Conservation (phyloP, 2,797 vertebrate genomes). For the Gymnothorax javanicus region DNA sequence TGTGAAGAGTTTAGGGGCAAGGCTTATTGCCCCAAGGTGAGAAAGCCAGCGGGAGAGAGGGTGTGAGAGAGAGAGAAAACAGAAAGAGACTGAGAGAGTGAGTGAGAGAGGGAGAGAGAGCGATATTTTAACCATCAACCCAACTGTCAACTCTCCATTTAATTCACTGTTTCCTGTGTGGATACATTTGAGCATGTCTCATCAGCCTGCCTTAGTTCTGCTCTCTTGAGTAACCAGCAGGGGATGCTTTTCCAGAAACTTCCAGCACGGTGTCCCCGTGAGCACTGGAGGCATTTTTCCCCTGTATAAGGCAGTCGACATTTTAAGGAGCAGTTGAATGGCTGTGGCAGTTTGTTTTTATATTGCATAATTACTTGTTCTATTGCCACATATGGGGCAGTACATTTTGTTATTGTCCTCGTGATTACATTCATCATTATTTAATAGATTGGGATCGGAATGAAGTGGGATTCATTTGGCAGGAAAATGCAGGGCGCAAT, state of each 20-base stretch:
- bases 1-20: constrained; percentile 60
- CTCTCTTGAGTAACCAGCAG: constrained; percentile 29
- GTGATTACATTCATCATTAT: constrained; percentile 51
- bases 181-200: neutral
- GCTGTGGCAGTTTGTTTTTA: neutral
- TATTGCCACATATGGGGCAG: constrained; percentile 8
- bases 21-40: constrained; percentile 4
- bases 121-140: constrained; percentile 21
- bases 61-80: neutral
- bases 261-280: constrained; percentile 26
- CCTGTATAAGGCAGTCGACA: constrained; percentile 29
- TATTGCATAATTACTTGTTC: neutral
- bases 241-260: constrained; percentile 19
- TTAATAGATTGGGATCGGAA: constrained; percentile 65
- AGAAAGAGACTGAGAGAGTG: neutral
- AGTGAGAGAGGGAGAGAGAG: constrained; percentile 42
- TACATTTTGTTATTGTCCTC: constrained; percentile 30
- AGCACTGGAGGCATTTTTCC: constrained; percentile 39
- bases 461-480: constrained; percentile 53
- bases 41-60: neutral
- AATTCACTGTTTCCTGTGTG: constrained; percentile 20
- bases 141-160: constrained; percentile 37
- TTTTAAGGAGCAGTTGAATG: constrained; percentile 14
- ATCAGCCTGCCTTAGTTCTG: constrained; percentile 37
- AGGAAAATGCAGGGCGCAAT: constrained; percentile 58